These are phyloP conservation scores for Pseudotriccus pelzelni DNA, from an alignment of 2,797 vertebrate species.

Conservation along the genomic window DNA sequence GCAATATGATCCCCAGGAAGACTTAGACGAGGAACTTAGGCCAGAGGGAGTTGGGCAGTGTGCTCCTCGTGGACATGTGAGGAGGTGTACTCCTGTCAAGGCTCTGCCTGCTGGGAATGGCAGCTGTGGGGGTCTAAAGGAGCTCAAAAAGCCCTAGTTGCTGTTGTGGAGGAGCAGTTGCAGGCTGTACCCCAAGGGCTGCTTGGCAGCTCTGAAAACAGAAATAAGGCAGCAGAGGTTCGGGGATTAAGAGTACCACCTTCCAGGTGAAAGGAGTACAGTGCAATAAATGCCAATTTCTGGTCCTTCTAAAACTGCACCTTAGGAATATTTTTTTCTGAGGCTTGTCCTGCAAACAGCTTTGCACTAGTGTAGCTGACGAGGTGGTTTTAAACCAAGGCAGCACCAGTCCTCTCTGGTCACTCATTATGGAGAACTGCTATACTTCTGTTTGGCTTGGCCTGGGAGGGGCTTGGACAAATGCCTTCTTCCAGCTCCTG, in stretches of 20 bases:
- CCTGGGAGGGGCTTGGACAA: background rate
- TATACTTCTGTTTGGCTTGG: background rate
- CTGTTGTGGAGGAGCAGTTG: background rate
- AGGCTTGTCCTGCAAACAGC: background rate
- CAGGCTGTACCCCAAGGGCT: background rate
- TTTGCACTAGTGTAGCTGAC: background rate
- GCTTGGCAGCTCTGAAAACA: background rate
- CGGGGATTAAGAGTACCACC: background rate
- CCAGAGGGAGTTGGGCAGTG: background rate
- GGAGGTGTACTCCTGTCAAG: background rate
- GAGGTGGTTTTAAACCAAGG: background rate
- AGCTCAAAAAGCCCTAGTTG: background rate
- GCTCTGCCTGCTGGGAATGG: background rate
- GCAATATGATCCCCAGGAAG: background rate
- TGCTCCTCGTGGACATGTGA: background rate
- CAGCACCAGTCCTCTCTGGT: background rate
- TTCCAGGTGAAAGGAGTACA: background rate
- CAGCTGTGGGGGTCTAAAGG: background rate
- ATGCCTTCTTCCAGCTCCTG: background rate
- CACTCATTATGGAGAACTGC: background rate
- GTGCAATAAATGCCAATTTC: background rate
- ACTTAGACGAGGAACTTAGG: background rate
- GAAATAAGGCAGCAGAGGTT: background rate
- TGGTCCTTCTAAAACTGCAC: background rate
- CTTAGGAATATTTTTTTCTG: background rate